Percentiles rank a stretch among this genome's conserved stretches.
These are phyloP conservation scores for Caenorhabditis angaria DNA, from an alignment of 2,888 invertebrate species.

Conservation along the genomic window DNA sequence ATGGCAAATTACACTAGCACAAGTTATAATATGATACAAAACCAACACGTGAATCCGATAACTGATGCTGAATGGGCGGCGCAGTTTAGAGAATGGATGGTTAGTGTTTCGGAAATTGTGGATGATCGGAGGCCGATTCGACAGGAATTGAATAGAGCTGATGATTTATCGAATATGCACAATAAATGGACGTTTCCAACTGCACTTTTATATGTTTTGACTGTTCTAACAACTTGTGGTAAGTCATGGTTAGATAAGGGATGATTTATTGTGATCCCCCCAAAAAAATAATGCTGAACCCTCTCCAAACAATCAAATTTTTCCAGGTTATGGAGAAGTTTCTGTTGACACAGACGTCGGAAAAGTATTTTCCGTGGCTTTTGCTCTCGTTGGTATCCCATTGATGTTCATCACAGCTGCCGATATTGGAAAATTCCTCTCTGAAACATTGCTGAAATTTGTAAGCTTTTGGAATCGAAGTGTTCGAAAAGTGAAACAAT, in stretches of 20 bases:
- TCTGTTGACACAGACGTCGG: conserved; percentile 72
- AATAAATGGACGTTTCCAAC: conserved; percentile 73
- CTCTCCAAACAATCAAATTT: neutral
- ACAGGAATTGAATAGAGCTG: conserved; percentile 63
- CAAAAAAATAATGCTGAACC: neutral
- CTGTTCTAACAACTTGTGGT: conserved; percentile 73
- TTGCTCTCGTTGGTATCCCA: conserved; percentile 72
- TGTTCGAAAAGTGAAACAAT: conserved; percentile 62
- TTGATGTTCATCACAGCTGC: conserved; percentile 73
- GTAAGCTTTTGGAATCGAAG: conserved; percentile 69
- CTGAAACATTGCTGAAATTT: conserved; percentile 71
- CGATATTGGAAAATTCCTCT: conserved; percentile 72
- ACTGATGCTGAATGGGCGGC: conserved; percentile 65
- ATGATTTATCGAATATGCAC: conserved; percentile 67
- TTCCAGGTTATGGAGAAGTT: conserved; percentile 72
- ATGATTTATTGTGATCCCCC: neutral
- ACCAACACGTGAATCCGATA: conserved; percentile 21
- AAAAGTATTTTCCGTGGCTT: conserved; percentile 71
- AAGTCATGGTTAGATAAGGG: too few species aligned
- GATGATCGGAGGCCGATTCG: conserved; percentile 69
- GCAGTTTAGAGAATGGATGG: conserved; percentile 65
- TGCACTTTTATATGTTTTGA: conserved; percentile 71
- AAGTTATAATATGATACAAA: conserved; percentile 61
- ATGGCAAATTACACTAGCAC: conserved; percentile 70
- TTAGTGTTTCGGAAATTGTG: conserved; percentile 63